Conservation (phyloP, 2,113 vertebrate species). For the Oncorhynchus masou region DNA sequence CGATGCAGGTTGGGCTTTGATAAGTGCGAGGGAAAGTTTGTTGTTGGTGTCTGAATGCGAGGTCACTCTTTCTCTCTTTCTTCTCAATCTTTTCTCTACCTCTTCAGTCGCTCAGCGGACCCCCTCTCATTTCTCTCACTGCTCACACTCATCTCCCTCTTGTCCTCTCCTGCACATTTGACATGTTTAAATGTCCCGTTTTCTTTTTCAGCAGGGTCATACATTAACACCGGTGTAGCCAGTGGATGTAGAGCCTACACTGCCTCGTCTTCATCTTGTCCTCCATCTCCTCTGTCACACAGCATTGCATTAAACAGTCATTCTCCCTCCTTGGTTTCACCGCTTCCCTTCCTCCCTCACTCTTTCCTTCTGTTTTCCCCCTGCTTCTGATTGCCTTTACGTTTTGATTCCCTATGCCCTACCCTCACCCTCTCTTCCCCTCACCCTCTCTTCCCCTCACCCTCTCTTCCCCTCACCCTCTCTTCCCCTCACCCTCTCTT, state of each 20-base stretch:
- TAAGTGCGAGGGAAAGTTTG: too few relatives aligned
- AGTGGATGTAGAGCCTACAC: too few relatives aligned
- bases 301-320: not conserved
- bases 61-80: not conserved
- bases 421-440: not conserved
- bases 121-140: not conserved
- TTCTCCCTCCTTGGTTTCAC: not conserved
- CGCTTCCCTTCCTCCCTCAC: not conserved
- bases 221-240: too few relatives aligned
- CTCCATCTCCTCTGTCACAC: not conserved
- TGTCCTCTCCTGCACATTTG: not conserved
- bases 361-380: not conserved
- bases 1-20: too few relatives aligned
- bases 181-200: constrained; percentile 14
- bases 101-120: not conserved
- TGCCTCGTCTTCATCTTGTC: not conserved
- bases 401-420: constrained; percentile 9
- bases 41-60: not conserved
- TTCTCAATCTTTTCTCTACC: not conserved
- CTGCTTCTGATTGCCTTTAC: constrained; percentile 16
- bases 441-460: not conserved
- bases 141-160: not conserved
- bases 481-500: constrained; percentile 7
- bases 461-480: not conserved
- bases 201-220: constrained; percentile 12